phyloP scores from a whole-genome alignment of 2,113 vertebrate genomes.

The Melanerpes aurifrons region DNA sequence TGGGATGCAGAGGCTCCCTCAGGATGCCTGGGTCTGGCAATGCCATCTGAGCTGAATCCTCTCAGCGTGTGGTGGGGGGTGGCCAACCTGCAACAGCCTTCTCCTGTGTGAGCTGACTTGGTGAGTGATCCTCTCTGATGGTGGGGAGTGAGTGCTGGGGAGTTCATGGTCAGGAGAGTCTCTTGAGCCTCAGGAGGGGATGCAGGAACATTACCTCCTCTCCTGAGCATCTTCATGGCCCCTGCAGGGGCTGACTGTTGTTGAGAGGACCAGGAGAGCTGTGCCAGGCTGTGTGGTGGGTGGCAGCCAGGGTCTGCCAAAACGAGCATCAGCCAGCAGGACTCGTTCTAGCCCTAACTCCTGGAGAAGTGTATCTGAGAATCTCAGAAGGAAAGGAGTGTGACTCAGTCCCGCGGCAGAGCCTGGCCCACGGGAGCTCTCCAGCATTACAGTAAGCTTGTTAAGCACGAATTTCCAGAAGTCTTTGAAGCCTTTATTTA shows the following conservation, averaged over 20 bases:
- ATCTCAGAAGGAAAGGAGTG: background rate
- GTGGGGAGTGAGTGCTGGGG: background rate
- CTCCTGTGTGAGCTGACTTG: background rate
- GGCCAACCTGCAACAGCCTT: background rate
- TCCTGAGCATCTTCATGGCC: background rate
- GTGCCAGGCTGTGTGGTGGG: background rate
- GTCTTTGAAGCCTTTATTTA: constrained; percentile 67
- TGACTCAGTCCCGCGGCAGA: background rate
- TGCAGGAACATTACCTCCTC: background rate
- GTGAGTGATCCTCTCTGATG: background rate
- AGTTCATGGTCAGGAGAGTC: background rate
- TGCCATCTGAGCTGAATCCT: background rate
- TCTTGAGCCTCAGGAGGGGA: background rate
- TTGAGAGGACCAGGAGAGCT: background rate
- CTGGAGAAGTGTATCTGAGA: background rate
- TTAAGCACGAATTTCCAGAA: constrained; percentile 60
- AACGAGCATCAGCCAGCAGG: background rate
- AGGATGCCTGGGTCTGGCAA: accelerated
- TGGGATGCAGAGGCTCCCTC: accelerated
- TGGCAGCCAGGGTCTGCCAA: background rate
- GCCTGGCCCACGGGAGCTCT: background rate
- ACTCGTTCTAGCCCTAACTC: background rate
- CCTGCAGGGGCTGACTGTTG: background rate
- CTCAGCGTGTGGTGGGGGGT: background rate
- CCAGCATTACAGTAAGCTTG: constrained; percentile 35